phyloP scores from a whole-genome alignment of 2,113 vertebrate genomes.

The Spea multiplicata region DNA sequence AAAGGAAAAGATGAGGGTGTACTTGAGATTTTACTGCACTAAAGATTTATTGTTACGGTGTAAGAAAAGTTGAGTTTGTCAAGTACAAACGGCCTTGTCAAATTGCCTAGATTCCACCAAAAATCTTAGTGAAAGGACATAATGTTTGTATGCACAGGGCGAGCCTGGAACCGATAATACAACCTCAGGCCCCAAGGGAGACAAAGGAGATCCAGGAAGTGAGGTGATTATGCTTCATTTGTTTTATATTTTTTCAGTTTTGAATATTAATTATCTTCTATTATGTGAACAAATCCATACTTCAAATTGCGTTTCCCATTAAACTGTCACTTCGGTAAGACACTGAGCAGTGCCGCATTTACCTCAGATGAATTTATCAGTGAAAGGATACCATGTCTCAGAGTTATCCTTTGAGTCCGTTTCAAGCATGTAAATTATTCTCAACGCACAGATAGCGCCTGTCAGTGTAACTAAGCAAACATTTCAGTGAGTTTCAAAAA shows the following conservation, averaged over 20 bases:
- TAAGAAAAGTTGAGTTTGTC: too few relatives aligned
- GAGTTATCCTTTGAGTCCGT: background rate
- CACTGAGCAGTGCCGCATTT: background rate
- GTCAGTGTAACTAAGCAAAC: background rate
- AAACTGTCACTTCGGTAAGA: background rate
- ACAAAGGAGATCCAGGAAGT: conserved; percentile 37
- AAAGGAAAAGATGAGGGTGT: too few relatives aligned
- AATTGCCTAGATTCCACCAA: too few relatives aligned
- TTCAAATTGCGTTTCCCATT: background rate
- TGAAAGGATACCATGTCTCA: background rate
- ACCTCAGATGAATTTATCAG: background rate
- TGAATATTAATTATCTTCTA: background rate
- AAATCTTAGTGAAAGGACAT: too few relatives aligned
- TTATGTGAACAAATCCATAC: background rate
- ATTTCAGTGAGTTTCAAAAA: background rate
- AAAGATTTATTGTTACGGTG: too few relatives aligned
- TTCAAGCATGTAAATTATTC: background rate
- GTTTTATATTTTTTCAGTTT: background rate
- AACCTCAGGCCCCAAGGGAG: conserved; percentile 40
- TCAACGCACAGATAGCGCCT: background rate
- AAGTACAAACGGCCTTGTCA: too few relatives aligned
- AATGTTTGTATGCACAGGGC: conserved; percentile 45
- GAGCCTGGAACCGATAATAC: conserved; percentile 25
- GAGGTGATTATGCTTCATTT: conserved; percentile 43
- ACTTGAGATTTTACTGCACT: too few relatives aligned